Base-by-base conservation (phyloP, 2,797 vertebrate species). In the Tenualosa thibaudeaui region DNA sequence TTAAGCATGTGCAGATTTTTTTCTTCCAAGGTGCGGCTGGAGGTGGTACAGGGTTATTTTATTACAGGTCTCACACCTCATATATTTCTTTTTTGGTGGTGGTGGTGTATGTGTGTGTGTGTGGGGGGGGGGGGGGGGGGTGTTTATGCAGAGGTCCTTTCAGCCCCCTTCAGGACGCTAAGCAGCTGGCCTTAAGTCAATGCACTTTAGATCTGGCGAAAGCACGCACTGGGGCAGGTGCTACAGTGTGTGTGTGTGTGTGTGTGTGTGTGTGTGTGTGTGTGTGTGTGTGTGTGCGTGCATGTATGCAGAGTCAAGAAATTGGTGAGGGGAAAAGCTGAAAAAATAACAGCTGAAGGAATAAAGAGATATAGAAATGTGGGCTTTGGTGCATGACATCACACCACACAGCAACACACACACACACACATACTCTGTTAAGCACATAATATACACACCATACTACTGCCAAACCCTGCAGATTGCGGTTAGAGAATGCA, bases 31-130 rank as follows among this genome's bases (percentile, higher is more conserved):
- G 51, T 53, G 51, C 13, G 51, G 12, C 26, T 10, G 31, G 3
- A 31, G 3, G 68, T 3, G 24, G 12, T 2, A 17, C 4, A 17
- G 68, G 37, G 24, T 58, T 65, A 26, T 71, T 71, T 71, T 75
- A 75, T 6, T 43, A 31, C 68, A 75, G 68, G 68, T 75, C 68
- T 75, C 68, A 40, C 31, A 75, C 68, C 68, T 75, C 68, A 75
- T 75, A 40, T 71, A 75, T 75, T 40, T 37, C 31, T 37, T 75
- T 5, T 75, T 10, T n/a, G 22, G 62, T n/a, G 62, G 62, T 65
- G 62, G 62, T 62, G 62, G 62, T 24, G 62, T 51, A 9, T 53
- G 51, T 53, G 51, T 53, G 51, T 53, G 51, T 53, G 51, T 53
- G 51, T 53, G 51, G 51, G 51, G 9, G 51, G 0, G 8, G 9